Evolutionary conservation across 2,888 invertebrate species (phyloP).

Genomic region (Scaptomyza cyrtandrae): DNA sequence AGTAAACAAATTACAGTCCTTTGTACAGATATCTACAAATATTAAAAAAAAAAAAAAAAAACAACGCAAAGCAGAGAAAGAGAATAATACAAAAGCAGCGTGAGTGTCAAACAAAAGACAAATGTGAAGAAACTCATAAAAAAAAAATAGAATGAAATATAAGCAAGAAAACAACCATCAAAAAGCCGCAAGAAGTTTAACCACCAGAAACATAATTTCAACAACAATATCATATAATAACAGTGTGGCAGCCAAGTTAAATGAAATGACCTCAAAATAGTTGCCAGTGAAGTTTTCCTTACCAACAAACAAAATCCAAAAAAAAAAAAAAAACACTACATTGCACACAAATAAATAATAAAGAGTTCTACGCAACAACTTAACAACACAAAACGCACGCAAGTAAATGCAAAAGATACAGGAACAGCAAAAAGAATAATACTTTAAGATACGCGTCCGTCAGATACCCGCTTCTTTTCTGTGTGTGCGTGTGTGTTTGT

Average conservation of each 20-base stretch:
- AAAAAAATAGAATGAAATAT: conserved; percentile 25
- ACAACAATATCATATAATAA: conserved; percentile 53
- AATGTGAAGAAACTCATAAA: conserved; percentile 77
- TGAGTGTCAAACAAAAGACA: conserved; percentile 68
- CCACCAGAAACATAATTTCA: conserved; percentile 43
- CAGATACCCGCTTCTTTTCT: conserved; percentile 51
- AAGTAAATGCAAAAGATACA: conserved; percentile 71
- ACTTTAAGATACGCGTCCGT: conserved; percentile 58
- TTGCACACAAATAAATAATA: conserved; percentile 29
- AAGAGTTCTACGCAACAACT: conserved; percentile 13
- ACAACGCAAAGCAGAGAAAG: conserved; percentile 32
- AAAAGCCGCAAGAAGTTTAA: conserved; percentile 39
- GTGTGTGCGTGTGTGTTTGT: conserved; percentile 15
- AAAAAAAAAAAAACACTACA: conserved; percentile 1
- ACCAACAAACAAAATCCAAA: conserved; percentile 27
- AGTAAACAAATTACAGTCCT: conserved; percentile 37
- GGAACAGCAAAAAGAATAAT: conserved; percentile 8
- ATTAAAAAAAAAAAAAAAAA: conserved; percentile 41
- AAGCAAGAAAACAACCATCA: conserved; percentile 26
- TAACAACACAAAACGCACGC: conserved; percentile 30
- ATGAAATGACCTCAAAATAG: conserved; percentile 67
- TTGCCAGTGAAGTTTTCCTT: conserved; percentile 44
- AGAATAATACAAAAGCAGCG: conserved; percentile 37
- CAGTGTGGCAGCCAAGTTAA: conserved; percentile 63
- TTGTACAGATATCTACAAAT: conserved; percentile 18